Evolutionary conservation across 2,797 vertebrate genomes (phyloP).

Genomic region (Phrynocephalus vlangalii): DNA sequence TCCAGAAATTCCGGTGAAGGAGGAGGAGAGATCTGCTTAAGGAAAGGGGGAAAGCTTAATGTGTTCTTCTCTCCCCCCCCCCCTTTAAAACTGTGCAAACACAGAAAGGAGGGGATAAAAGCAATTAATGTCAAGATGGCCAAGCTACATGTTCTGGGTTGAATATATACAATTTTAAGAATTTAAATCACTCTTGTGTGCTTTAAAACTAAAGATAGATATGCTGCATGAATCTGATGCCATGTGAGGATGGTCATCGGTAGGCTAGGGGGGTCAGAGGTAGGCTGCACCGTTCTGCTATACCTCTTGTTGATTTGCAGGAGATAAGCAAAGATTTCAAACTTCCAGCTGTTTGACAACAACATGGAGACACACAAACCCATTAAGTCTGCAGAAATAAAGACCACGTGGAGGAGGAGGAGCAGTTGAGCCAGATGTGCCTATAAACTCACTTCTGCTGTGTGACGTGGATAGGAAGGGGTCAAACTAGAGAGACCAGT

Average conservation of each 20-base stretch:
- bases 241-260: slow-evolving; percentile 46
- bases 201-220: slow-evolving; percentile 67
- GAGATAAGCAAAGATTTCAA: background rate
- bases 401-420: background rate
- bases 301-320: background rate
- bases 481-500: background rate
- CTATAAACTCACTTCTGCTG: background rate
- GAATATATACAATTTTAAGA: slow-evolving; percentile 40
- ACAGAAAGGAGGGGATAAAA: slow-evolving; percentile 52
- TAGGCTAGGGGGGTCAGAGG: background rate
- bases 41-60: too few relatives aligned
- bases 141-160: slow-evolving; percentile 55
- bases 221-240: slow-evolving; percentile 51
- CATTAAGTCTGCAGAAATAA: background rate
- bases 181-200: slow-evolving; percentile 52
- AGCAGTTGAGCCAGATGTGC: background rate
- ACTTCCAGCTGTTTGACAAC: background rate
- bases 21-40: too few relatives aligned
- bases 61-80: too few relatives aligned
- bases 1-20: too few relatives aligned
- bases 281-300: background rate
- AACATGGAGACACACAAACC: background rate
- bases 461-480: background rate
- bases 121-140: slow-evolving; percentile 67
- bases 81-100: slow-evolving; percentile 12